These are phyloP conservation scores for Melikaiella ostensackeni DNA, from an alignment of 2,888 invertebrate species.

Conservation along the genomic window DNA sequence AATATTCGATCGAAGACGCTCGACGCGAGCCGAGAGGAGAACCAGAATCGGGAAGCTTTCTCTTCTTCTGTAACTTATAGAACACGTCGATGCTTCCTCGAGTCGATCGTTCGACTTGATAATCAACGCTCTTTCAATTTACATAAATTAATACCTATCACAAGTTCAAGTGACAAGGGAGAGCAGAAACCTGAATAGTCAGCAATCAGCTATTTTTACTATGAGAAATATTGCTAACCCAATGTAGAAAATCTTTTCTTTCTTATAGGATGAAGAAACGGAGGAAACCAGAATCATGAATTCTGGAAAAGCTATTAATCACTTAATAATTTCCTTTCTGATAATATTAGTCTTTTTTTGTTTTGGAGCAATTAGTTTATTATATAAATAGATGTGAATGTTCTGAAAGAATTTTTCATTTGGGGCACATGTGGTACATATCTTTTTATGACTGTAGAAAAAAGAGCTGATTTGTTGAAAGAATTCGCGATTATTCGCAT, in stretches of 20 bases:
- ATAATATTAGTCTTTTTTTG: too few species aligned
- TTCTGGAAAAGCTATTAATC: not conserved
- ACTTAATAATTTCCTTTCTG: not conserved
- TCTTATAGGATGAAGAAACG: not conserved
- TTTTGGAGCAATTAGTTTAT: too few species aligned
- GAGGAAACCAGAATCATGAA: not conserved
- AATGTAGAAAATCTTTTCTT: not conserved
- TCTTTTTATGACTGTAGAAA: not conserved
- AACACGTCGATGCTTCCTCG: slow-evolving; percentile 16
- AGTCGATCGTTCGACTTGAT: slow-evolving; percentile 56
- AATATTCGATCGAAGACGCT: slow-evolving; percentile 35
- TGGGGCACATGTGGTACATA: too few species aligned
- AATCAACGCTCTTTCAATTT: slow-evolving; percentile 61
- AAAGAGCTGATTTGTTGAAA: not conserved
- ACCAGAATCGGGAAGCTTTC: slow-evolving; percentile 31
- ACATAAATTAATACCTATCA: slow-evolving; percentile 61
- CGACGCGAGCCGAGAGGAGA: slow-evolving; percentile 4
- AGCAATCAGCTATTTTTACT: slow-evolving; percentile 25
- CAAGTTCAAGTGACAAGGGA: slow-evolving; percentile 36
- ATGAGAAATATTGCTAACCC: not conserved
- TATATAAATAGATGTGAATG: too few species aligned
- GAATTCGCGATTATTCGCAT: not conserved
- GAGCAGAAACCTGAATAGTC: slow-evolving; percentile 26
- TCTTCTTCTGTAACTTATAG: not conserved
- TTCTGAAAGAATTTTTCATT: too few species aligned